phyloP scores from a whole-genome alignment of 2,888 invertebrate species.

The Thalpophila matura region DNA sequence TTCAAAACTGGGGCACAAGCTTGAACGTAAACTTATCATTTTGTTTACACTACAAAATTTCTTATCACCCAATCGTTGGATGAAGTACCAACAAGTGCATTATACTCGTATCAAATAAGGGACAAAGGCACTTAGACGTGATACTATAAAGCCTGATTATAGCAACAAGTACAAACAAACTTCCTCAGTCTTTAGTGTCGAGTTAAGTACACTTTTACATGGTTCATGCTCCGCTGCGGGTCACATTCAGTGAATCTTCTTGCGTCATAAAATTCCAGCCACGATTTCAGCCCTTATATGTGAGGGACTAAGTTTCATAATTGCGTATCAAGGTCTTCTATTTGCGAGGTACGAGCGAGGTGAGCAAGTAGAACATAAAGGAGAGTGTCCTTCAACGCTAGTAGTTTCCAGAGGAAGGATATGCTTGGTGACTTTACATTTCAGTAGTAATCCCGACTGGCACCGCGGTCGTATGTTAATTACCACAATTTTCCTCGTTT shows the following conservation, averaged over 20 bases:
- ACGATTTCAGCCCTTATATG: conserved; percentile 69
- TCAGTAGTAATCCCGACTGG: conserved; percentile 77
- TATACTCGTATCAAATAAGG: conserved; percentile 24
- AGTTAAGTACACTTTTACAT: conserved; percentile 76
- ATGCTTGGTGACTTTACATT: conserved; percentile 80
- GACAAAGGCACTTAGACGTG: conserved; percentile 44
- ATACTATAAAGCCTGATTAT: conserved; percentile 39
- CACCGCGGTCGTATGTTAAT: conserved; percentile 72
- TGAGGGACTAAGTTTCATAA: conserved; percentile 50
- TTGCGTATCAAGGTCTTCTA: conserved; percentile 42
- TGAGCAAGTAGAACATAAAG: conserved; percentile 85
- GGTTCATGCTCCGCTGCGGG: conserved; percentile 86
- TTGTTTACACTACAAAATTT: conserved; percentile 43
- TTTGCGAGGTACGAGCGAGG: conserved; percentile 71
- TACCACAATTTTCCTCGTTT: conserved; percentile 62
- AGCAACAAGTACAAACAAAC: conserved; percentile 50
- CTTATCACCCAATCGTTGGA: conserved; percentile 51
- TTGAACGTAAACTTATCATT: conserved; percentile 32
- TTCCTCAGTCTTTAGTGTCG: conserved; percentile 66
- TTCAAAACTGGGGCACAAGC: conserved; percentile 49
- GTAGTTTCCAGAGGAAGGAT: conserved; percentile 80
- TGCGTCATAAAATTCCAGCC: conserved; percentile 66
- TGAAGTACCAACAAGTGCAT: conserved; percentile 23
- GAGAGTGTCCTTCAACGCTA: conserved; percentile 84
- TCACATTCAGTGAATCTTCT: conserved; percentile 78